A percentile compares a stretch with the other conserved stretches of the same genome.
Evolutionary conservation across 1,140 invertebrate genomes (phyloP).

Genomic region (Drosophila takahashii): DNA sequence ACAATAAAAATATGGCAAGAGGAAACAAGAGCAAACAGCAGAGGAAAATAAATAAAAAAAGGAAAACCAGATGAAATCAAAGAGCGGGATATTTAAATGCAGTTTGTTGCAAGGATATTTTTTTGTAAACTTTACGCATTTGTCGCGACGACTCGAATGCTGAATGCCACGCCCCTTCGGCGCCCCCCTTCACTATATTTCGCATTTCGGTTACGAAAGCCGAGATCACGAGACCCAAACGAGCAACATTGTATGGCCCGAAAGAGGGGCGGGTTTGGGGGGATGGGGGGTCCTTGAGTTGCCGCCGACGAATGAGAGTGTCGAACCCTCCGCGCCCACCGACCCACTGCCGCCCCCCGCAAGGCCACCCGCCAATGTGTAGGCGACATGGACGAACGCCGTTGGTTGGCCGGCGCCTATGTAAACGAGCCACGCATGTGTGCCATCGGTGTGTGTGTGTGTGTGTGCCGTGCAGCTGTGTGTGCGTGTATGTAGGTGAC

Average conservation of each 20-base stretch:
- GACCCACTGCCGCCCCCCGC: constrained; percentile 9
- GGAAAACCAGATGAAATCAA: constrained; percentile 21
- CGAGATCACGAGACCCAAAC: constrained; percentile 61
- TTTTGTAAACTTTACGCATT: constrained; percentile 75
- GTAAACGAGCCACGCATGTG: constrained; percentile 73
- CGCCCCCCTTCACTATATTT: constrained; percentile 1
- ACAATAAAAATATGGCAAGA: constrained; percentile 20
- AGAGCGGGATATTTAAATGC: constrained; percentile 53
- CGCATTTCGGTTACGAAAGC: constrained; percentile 63
- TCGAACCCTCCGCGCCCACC: constrained; percentile 51
- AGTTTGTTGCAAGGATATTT: constrained; percentile 56
- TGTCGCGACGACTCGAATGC: constrained; percentile 35
- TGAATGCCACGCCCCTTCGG: constrained; percentile 10
- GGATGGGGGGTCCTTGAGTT: constrained; percentile 50
- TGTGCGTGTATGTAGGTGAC: constrained; percentile 72
- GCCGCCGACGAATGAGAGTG: constrained; percentile 77
- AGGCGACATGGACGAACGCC: constrained; percentile 65
- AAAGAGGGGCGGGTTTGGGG: constrained; percentile 4
- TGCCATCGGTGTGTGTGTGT: constrained; percentile 18
- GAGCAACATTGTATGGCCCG: constrained; percentile 76
- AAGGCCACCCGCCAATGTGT: constrained; percentile 50
- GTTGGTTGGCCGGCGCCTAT: constrained; percentile 79
- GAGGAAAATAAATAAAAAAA: constrained; percentile 16
- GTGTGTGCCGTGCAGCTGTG: constrained; percentile 6
- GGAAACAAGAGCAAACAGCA: constrained; percentile 32